Evolutionary conservation across 2,888 invertebrate genomes (phyloP).

Genomic region (Folsomia manolachei): DNA sequence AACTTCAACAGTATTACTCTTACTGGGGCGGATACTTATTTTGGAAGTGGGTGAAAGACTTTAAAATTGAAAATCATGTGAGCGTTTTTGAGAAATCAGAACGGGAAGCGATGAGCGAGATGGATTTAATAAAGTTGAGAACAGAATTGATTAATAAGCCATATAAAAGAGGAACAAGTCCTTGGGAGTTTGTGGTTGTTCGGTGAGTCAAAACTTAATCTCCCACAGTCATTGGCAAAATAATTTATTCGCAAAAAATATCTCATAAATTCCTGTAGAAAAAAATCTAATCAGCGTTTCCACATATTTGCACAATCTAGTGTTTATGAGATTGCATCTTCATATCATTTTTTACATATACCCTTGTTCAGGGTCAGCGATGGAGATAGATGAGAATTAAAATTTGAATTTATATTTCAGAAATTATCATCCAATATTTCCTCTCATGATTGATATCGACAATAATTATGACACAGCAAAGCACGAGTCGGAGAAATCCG

Average conservation of each 20-base stretch:
- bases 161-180: slow-evolving; percentile 26
- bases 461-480: slow-evolving; percentile 3
- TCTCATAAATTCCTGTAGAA: too few relatives aligned
- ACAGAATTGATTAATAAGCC: slow-evolving; percentile 31
- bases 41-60: slow-evolving; percentile 40
- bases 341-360: too few relatives aligned
- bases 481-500: slow-evolving; percentile 27
- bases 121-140: slow-evolving; percentile 28
- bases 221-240: too few relatives aligned
- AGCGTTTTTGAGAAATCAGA: slow-evolving; percentile 26
- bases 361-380: too few relatives aligned
- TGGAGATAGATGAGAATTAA: too few relatives aligned
- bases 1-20: slow-evolving; percentile 37
- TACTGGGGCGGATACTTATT: slow-evolving; percentile 38
- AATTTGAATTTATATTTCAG: too few relatives aligned
- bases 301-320: too few relatives aligned
- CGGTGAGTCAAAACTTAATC: too few relatives aligned
- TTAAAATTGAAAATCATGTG: slow-evolving; percentile 39
- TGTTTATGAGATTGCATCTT: too few relatives aligned
- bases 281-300: too few relatives aligned
- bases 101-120: slow-evolving; percentile 24
- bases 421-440: slow-evolving; percentile 29
- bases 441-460: slow-evolving; percentile 4
- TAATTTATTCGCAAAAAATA: too few relatives aligned
- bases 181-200: slow-evolving; percentile 39